These are phyloP conservation scores for Napeogenes sylphis DNA, from an alignment of 2,888 invertebrate species.

Conservation along the genomic window DNA sequence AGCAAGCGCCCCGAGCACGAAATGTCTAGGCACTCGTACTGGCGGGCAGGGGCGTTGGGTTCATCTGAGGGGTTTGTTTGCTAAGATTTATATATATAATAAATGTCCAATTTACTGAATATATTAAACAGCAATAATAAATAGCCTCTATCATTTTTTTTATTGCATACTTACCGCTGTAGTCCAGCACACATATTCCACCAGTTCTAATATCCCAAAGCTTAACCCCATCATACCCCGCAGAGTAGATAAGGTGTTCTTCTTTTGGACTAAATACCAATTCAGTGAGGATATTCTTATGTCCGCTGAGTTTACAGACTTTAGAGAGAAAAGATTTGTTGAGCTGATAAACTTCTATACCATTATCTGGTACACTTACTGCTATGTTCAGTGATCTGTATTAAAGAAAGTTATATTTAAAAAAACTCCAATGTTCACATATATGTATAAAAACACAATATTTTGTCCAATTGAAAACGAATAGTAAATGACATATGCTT, in stretches of 20 bases:
- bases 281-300: conserved; percentile 70
- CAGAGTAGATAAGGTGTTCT: conserved; percentile 77
- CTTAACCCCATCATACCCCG: conserved; percentile 78
- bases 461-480: too few species aligned
- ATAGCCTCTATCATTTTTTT: background rate
- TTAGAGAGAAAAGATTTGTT: conserved; percentile 43
- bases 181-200: conserved; percentile 57
- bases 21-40: conserved; percentile 85
- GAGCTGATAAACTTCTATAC: conserved; percentile 63
- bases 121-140: background rate
- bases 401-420: conserved; percentile 11
- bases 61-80: conserved; percentile 43
- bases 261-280: conserved; percentile 78
- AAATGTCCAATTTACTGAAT: too few species aligned
- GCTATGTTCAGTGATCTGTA: conserved; percentile 60
- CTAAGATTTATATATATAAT: too few species aligned
- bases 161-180: conserved; percentile 46
- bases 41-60: conserved; percentile 65
- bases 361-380: conserved; percentile 53
- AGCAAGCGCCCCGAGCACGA: conserved; percentile 83
- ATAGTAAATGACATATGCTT: too few species aligned
- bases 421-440: background rate
- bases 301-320: conserved; percentile 65
- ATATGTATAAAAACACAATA: background rate
- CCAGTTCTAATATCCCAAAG: conserved; percentile 80